These are phyloP conservation scores for Wasmannia auropunctata DNA, from an alignment of 1,140 invertebrate species.

Conservation along the genomic window DNA sequence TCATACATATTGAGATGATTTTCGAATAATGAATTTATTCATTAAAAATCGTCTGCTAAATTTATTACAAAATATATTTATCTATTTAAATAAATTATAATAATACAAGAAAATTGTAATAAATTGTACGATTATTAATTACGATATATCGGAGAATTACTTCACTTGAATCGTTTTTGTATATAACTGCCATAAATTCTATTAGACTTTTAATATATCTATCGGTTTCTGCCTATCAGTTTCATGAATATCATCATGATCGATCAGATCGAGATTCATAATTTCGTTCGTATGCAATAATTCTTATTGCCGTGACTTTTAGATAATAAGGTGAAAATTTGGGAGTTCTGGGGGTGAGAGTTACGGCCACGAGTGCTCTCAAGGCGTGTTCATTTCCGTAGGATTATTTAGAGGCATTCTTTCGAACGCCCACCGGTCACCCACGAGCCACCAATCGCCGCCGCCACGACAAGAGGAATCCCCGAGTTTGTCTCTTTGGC, in stretches of 20 bases:
- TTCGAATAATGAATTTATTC: neutral
- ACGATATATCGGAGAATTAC: neutral
- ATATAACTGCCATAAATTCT: neutral
- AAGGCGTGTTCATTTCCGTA: conserved; percentile 50
- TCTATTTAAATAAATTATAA: neutral
- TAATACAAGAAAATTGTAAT: neutral
- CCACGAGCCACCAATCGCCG: conserved; percentile 62
- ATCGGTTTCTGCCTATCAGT: neutral
- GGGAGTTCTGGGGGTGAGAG: conserved; percentile 65
- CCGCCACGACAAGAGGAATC: neutral
- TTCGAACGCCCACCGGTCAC: conserved; percentile 72
- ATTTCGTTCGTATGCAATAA: neutral
- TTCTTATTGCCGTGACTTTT: conserved; percentile 15
- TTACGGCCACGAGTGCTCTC: conserved; percentile 28
- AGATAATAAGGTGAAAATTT: conserved; percentile 62
- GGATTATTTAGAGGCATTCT: conserved; percentile 78
- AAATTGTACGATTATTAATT: neutral
- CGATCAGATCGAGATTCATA: neutral
- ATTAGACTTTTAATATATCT: neutral
- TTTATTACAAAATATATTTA: conserved; percentile 3
- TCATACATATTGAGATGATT: neutral
- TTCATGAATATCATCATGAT: neutral
- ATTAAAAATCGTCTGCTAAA: neutral
- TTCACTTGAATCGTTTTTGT: neutral
- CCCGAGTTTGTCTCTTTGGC: conserved; percentile 38